Conservation (phyloP, 2,113 vertebrate genomes). For the Bubo blakistoni region DNA sequence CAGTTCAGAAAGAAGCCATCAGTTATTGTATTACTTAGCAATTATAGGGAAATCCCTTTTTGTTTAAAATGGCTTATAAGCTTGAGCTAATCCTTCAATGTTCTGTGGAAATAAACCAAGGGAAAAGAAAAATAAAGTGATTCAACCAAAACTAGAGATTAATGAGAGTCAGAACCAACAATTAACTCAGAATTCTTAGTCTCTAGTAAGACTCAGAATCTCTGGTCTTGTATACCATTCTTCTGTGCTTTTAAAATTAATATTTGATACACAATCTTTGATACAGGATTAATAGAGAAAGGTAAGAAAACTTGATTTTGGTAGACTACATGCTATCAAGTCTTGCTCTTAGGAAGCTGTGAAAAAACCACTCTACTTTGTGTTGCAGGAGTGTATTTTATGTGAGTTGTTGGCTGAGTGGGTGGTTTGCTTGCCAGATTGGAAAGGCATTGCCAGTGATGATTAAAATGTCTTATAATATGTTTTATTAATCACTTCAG, state of each 20-base stretch:
- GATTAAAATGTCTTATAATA: neutral
- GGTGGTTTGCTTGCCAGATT: neutral
- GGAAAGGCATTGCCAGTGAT: neutral
- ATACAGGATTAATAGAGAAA: neutral
- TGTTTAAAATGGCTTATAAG: constrained; percentile 31
- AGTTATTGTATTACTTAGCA: constrained; percentile 36
- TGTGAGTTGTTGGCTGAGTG: neutral
- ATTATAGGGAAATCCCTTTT: constrained; percentile 43
- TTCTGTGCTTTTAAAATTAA: neutral
- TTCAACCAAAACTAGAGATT: neutral
- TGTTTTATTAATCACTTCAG: neutral
- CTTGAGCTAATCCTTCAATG: constrained; percentile 18
- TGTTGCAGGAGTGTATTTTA: neutral
- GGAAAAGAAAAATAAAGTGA: neutral
- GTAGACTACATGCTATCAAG: neutral
- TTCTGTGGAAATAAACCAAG: neutral
- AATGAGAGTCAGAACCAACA: neutral
- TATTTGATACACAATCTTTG: neutral
- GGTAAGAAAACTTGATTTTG: neutral
- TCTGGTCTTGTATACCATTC: neutral
- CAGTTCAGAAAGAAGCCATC: neutral
- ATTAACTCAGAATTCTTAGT: neutral
- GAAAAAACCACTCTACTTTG: neutral
- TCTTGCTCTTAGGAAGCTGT: neutral
- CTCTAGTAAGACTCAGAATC: neutral